Base-by-base conservation (phyloP, 2,113 vertebrate species). In the Rhinichthys klamathensis region DNA sequence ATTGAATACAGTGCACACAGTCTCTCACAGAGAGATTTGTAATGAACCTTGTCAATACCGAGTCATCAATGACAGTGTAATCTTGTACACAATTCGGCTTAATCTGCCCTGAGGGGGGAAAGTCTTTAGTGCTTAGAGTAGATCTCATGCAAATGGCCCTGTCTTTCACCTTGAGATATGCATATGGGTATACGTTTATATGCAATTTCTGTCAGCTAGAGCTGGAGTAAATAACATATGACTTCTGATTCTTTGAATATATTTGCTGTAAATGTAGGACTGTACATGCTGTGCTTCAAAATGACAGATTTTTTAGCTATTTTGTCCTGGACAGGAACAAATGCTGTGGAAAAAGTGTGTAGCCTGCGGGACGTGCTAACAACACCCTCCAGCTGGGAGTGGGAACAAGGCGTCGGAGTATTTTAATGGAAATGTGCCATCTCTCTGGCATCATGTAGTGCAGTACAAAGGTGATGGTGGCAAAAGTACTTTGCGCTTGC, bases 381-480 rank as follows among this genome's bases (percentile, higher is more conserved):
- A 85, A 38, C 86, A 83, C 86, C 87, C 82, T 90, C 88, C 90
- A 84, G 90, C 91, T 91, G 92, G 82, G 86, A 73, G 86, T 91
- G 91, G 87, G 90, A 93, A 93, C 83, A 91, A 90, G 89, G 91
- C 90, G 91, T 90, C 86, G 78, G 70, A 70, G 82, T 82, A 87
- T 86, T 89, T 83, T 77, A 83, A 91, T 88, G 81, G 72, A 81
- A 89, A 91, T 82, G 70, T 78, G 67, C 73, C 69, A 56, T 88
- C 84, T 89, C 65, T 84, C 35, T 63, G 61, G 44, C 70, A 74
- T 74, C 74, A 23, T 65, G 82, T 38, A 41, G 65, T 25, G 51
- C 65, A 54, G 61, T 67, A 58, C 81, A 79, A 87, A 56, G 16
- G 63, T 58, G 69, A 84, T 23, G 86, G 78, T 2, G 69, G 44